Base-by-base conservation (phyloP, 2,113 vertebrate species). In the Alethe diademata region DNA sequence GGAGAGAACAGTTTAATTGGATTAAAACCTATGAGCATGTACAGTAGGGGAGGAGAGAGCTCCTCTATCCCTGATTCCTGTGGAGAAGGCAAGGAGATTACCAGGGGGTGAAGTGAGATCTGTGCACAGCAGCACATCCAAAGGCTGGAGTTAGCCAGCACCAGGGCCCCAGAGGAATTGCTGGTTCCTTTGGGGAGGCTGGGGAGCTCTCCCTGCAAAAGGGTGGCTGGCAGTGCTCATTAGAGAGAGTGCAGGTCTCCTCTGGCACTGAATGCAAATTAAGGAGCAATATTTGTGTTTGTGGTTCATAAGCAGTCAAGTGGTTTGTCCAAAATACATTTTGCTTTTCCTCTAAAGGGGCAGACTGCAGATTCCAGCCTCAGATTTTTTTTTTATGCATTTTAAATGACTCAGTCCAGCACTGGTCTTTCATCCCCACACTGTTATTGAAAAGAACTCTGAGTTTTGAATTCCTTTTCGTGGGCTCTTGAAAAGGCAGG, bases 21-120 rank as follows among this genome's bases (percentile, higher is more conserved):
- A 97, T 97, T 98, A 97, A 97, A 97, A 97, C 94, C 82, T 96
- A 90, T 83, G 51, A 96, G 88, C 87, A 91, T 96, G 95, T 97
- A 97, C 96, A 89, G 94, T 94, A 93, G 81, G 95, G 88, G 92
- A 96, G 80, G 45, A 33, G 93, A 96, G 82, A 74, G 91, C 93
- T 93, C 70, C 86, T 64, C 66, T 93, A 78, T 92, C 79, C 84
- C 75, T 1, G 43, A 61, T 93, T 97, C 94, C 88, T 94, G 89
- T 75, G 74, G 94, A 95, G 92, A 97, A 93, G 90, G 95, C 90
- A 94, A 94, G 65, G 64, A 95, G 78, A 83, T 90, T 82, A 85
- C 78, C 0, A 2, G 72, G 83, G 83, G 83, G n/a, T 71, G 73
- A 91, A 92, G 90, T 0, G 8, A 83, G 90, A 91, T 78, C 90